Percentiles rank a stretch among this genome's conserved stretches.
These are phyloP conservation scores for Rhagium mordax DNA, from an alignment of 2,888 invertebrate genomes.

Conservation along the genomic window DNA sequence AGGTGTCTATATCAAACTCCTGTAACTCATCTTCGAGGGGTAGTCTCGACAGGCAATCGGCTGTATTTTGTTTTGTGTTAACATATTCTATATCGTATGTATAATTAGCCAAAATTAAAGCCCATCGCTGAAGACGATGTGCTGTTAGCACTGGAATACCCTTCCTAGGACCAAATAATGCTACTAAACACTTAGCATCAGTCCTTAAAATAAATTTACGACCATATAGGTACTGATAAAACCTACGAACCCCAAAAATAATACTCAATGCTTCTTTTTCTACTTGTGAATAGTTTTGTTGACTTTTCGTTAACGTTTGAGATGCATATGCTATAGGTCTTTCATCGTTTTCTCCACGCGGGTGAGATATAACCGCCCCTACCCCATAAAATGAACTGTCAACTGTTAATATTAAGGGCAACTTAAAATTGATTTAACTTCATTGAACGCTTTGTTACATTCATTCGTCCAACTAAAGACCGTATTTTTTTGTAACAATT, in stretches of 20 bases:
- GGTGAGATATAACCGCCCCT: constrained; percentile 52
- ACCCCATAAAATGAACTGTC: constrained; percentile 47
- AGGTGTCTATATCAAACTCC: background rate
- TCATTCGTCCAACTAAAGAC: background rate
- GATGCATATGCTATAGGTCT: constrained; percentile 61
- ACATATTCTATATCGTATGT: constrained; percentile 23
- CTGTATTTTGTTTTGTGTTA: constrained; percentile 16
- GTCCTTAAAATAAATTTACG: constrained; percentile 4
- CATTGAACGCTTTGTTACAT: constrained; percentile 16
- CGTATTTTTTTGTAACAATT: constrained; percentile 28
- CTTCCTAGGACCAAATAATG: constrained; percentile 13
- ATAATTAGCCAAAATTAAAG: constrained; percentile 13
- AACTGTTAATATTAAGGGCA: constrained; percentile 25
- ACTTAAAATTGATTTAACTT: constrained; percentile 15
- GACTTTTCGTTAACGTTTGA: constrained; percentile 41
- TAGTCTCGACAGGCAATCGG: constrained; percentile 13
- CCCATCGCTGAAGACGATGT: constrained; percentile 21
- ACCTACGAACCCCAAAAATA: constrained; percentile 19
- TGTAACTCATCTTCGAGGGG: constrained; percentile 8
- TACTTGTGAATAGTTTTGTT: background rate
- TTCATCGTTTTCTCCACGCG: constrained; percentile 51
- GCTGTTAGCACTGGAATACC: constrained; percentile 15
- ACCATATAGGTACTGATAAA: constrained; percentile 21
- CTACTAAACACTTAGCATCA: constrained; percentile 13
- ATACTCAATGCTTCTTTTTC: constrained; percentile 26